phyloP scores from a whole-genome alignment of 2,888 invertebrate genomes.

The Acronicta leporina region DNA sequence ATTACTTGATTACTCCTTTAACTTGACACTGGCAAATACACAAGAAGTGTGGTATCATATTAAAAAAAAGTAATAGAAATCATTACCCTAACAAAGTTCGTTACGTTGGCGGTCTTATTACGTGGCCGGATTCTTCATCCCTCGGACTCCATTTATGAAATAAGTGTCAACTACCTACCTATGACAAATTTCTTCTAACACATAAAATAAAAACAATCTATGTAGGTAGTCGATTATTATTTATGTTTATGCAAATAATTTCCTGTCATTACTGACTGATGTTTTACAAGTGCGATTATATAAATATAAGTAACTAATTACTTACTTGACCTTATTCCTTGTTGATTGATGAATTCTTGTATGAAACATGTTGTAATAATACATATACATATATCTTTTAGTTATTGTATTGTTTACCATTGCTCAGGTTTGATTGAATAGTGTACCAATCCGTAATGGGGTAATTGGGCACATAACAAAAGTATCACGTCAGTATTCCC shows the following conservation, averaged over 20 bases:
- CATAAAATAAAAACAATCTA: slow-evolving; percentile 16
- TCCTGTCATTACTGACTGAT: slow-evolving; percentile 41
- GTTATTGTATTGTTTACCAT: not conserved
- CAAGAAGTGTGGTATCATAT: too few relatives aligned
- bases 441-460: too few relatives aligned
- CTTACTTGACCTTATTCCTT: slow-evolving; percentile 39
- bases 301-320: slow-evolving; percentile 36
- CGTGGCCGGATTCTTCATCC: too few relatives aligned
- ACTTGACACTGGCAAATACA: too few relatives aligned
- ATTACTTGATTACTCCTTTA: too few relatives aligned
- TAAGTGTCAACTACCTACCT: not conserved
- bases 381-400: slow-evolving; percentile 29
- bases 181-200: slow-evolving; percentile 26
- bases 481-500: too few relatives aligned
- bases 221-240: slow-evolving; percentile 24
- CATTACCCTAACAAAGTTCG: too few relatives aligned
- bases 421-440: too few relatives aligned
- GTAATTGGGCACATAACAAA: too few relatives aligned
- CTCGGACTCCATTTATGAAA: slow-evolving; percentile 20
- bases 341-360: slow-evolving; percentile 41
- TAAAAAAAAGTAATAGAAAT: too few relatives aligned
- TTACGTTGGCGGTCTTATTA: too few relatives aligned
- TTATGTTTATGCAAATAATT: slow-evolving; percentile 42
- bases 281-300: slow-evolving; percentile 33
- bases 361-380: slow-evolving; percentile 15